phyloP scores from a whole-genome alignment of 2,797 vertebrate species.

The Pteropus rufus region DNA sequence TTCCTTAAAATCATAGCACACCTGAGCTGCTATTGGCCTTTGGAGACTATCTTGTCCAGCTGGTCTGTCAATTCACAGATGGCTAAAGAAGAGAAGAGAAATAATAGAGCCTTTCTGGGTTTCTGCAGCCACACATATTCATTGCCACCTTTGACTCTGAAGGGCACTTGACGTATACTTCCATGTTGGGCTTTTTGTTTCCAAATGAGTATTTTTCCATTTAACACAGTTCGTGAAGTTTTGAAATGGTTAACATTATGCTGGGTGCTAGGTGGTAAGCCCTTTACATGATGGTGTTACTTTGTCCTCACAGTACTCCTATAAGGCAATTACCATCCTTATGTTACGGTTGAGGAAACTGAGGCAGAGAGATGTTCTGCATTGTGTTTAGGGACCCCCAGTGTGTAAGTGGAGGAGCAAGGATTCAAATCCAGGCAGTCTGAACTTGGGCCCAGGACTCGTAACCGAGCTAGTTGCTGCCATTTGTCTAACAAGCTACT shows the following conservation, averaged over 20 bases:
- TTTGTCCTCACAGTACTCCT: background rate
- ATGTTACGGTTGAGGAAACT: background rate
- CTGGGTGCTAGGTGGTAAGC: background rate
- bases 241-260: background rate
- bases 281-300: background rate
- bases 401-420: background rate
- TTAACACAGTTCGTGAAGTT: background rate
- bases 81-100: background rate
- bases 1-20: background rate
- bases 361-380: background rate
- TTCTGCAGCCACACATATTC: background rate
- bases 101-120: background rate
- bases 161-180: background rate
- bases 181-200: background rate
- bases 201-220: background rate
- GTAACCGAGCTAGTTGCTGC: accelerated
- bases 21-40: background rate
- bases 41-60: background rate
- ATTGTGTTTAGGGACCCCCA: background rate
- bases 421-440: background rate
- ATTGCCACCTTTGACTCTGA: background rate
- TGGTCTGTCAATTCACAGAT: background rate
- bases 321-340: background rate
- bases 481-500: background rate
- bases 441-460: background rate